A percentile compares a stretch with the other conserved stretches of the same genome.
phyloP scores from a whole-genome alignment of 2,113 vertebrate genomes.

The Macaca nemestrina region DNA sequence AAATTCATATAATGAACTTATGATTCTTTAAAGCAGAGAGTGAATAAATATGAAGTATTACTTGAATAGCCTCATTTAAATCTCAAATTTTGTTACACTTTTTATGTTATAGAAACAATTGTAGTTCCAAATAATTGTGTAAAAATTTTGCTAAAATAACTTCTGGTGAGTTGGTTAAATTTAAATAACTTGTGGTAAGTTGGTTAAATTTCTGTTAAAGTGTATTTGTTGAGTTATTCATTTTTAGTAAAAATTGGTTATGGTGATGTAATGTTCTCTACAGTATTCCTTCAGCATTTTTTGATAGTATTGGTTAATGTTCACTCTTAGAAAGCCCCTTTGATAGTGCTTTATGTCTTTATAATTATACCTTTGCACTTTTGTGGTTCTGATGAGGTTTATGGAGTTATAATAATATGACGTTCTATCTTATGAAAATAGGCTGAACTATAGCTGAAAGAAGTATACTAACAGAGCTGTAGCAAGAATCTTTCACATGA shows the following conservation, averaged over 20 bases:
- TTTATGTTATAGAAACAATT: background rate
- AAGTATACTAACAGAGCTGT: constrained; percentile 79
- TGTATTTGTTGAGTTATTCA: background rate
- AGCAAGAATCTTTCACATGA: constrained; percentile 77
- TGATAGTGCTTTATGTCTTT: constrained; percentile 23
- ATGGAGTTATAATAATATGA: constrained; percentile 81
- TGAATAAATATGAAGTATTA: background rate
- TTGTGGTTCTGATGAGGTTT: constrained; percentile 75
- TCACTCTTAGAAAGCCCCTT: background rate
- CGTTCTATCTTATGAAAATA: constrained; percentile 81
- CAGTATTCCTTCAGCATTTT: background rate
- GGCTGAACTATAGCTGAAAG: constrained; percentile 80
- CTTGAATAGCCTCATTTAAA: background rate
- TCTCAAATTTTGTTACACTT: background rate
- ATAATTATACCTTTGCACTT: constrained; percentile 73
- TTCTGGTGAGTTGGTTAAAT: background rate
- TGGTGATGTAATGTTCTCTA: background rate
- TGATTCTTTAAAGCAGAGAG: background rate
- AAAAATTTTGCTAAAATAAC: constrained; percentile 19
- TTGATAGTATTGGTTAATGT: background rate
- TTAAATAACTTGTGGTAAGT: background rate
- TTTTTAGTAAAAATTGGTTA: constrained; percentile 5
- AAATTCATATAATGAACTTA: background rate
- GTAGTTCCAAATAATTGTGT: background rate
- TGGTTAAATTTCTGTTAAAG: constrained; percentile 18